These are phyloP conservation scores for Cygnus atratus DNA, from an alignment of 2,113 vertebrate genomes.

Conservation along the genomic window DNA sequence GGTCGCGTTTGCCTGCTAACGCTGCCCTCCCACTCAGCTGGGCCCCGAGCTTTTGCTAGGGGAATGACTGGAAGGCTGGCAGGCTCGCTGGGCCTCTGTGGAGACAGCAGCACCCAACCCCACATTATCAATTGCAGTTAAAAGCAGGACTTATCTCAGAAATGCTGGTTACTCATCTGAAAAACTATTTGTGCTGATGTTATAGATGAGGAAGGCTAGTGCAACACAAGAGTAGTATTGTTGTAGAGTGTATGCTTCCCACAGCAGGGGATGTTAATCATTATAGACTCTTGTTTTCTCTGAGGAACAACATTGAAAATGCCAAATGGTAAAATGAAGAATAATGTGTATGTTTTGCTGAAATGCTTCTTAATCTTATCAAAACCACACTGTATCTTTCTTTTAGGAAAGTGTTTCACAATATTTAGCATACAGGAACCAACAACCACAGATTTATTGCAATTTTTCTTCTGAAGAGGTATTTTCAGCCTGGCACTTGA, in stretches of 20 bases:
- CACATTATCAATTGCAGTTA: constrained; percentile 77
- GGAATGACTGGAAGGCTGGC: neutral
- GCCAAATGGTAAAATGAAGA: constrained; percentile 55
- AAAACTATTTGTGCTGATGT: constrained; percentile 73
- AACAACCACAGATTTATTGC: neutral
- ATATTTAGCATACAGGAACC: neutral
- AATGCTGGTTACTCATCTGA: constrained; percentile 61
- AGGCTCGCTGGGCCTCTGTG: neutral
- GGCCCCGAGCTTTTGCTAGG: neutral
- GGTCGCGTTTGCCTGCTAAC: neutral
- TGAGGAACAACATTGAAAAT: constrained; percentile 14
- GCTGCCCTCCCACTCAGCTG: neutral
- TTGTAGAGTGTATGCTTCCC: constrained; percentile 53
- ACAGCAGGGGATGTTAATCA: constrained; percentile 63
- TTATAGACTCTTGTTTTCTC: constrained; percentile 60
- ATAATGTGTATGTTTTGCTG: constrained; percentile 58
- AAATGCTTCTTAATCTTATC: constrained; percentile 33
- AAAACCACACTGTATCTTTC: neutral
- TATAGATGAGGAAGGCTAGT: constrained; percentile 33
- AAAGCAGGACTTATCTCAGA: constrained; percentile 72
- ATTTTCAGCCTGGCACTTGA: neutral
- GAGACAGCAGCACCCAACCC: constrained; percentile 59
- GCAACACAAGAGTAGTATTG: constrained; percentile 63
- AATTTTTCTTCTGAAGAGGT: neutral
- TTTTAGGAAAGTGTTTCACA: neutral